Percentiles rank a stretch among this genome's conserved stretches.
Evolutionary conservation across 2,888 invertebrate species (phyloP).

Genomic region (Epistrophella euchroma): DNA sequence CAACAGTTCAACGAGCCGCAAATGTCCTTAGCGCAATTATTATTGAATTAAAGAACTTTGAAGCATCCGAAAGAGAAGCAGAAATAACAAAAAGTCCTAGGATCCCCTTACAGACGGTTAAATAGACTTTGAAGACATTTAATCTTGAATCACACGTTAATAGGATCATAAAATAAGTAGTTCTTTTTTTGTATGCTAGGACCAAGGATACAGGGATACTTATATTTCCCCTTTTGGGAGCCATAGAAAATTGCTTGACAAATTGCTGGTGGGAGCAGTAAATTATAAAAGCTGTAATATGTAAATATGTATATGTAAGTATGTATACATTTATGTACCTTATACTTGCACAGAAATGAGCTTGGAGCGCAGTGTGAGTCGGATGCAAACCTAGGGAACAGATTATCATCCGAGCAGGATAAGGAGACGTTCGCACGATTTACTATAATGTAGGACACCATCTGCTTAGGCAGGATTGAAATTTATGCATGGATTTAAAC

Average conservation of each 20-base stretch:
- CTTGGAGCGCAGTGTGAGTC: not conserved
- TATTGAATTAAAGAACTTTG: slow-evolving; percentile 24
- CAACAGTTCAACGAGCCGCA: slow-evolving; percentile 53
- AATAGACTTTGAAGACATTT: slow-evolving; percentile 57
- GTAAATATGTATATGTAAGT: not conserved
- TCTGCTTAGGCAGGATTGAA: slow-evolving; percentile 51
- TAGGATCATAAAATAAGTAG: slow-evolving; percentile 64
- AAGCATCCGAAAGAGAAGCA: not conserved
- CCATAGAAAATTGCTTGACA: slow-evolving; percentile 62
- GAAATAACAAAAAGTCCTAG: slow-evolving; percentile 1
- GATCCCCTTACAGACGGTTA: slow-evolving; percentile 36
- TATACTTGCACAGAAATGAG: slow-evolving; percentile 2
- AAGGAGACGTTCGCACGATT: slow-evolving; percentile 47
- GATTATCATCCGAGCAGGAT: slow-evolving; percentile 50
- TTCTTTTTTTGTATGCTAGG: slow-evolving; percentile 20
- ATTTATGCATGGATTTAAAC: slow-evolving; percentile 60
- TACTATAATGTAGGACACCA: slow-evolving; percentile 56
- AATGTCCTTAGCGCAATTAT: slow-evolving; percentile 41
- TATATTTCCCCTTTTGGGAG: slow-evolving; percentile 25
- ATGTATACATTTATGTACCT: not conserved
- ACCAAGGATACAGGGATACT: slow-evolving; percentile 25
- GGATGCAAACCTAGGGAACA: slow-evolving; percentile 24
- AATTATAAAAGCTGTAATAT: slow-evolving; percentile 54
- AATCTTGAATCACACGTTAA: slow-evolving; percentile 66
- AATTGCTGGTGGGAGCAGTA: slow-evolving; percentile 61